phyloP scores from a whole-genome alignment of 2,888 invertebrate species.

The Diadromus collaris region DNA sequence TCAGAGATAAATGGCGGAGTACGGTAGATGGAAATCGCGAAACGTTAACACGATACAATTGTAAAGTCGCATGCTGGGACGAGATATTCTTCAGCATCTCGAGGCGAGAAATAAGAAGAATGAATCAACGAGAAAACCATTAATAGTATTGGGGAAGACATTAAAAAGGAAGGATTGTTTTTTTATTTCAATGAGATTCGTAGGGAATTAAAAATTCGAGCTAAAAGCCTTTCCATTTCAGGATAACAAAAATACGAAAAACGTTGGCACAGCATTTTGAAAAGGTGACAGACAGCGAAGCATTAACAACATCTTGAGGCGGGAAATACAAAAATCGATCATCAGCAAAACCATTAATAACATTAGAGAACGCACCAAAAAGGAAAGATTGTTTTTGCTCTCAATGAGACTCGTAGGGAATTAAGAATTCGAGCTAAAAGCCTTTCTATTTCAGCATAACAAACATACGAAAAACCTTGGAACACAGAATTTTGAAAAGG shows the following conservation, averaged over 20 bases:
- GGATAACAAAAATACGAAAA: too few relatives aligned
- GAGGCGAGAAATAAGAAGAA: not conserved
- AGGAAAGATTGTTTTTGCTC: not conserved
- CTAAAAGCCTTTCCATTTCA: too few relatives aligned
- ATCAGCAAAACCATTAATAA: not conserved
- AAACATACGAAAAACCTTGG: too few relatives aligned
- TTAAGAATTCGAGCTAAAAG: too few relatives aligned
- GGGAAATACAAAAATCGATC: not conserved
- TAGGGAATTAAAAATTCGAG: too few relatives aligned
- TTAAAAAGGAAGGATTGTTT: not conserved
- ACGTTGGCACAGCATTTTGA: too few relatives aligned
- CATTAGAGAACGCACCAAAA: not conserved
- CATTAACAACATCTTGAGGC: too few relatives aligned
- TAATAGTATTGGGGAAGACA: not conserved
- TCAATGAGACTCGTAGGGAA: too few relatives aligned
- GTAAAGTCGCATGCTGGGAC: not conserved
- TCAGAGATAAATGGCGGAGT: not conserved
- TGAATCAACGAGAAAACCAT: not conserved
- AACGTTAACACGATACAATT: not conserved
- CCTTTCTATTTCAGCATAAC: too few relatives aligned
- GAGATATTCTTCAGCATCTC: not conserved
- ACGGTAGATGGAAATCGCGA: not conserved
- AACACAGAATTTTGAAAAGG: too few relatives aligned
- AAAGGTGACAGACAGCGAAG: too few relatives aligned
- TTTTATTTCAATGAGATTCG: not conserved